A percentile compares a stretch with the other conserved stretches of the same genome.
Conservation (phyloP, 2,797 vertebrate genomes). For the Cichlasoma orientale region DNA sequence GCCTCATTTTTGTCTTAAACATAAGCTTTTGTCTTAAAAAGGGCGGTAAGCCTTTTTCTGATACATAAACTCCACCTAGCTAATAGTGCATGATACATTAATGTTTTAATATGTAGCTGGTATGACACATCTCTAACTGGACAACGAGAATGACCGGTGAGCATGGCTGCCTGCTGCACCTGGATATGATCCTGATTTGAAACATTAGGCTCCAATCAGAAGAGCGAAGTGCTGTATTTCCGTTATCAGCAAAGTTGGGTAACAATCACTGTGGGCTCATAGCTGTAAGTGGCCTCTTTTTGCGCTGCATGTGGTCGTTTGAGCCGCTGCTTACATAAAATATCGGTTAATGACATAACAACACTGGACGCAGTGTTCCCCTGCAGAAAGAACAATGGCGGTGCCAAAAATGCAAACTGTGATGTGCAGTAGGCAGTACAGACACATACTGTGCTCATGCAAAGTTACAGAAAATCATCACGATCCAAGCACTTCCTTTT, state of each 20-base stretch:
- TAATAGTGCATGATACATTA: no score
- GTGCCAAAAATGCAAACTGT: neutral
- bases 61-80: no score
- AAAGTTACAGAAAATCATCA: constrained; percentile 11
- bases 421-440: neutral
- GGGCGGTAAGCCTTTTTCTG: no score
- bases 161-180: neutral
- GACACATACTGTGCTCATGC: neutral
- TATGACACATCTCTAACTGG: no score
- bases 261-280: neutral
- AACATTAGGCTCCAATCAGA: neutral
- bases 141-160: no score
- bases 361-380: neutral
- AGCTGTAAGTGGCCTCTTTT: neutral
- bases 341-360: neutral
- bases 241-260: neutral
- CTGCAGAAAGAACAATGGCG: no score
- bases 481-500: neutral
- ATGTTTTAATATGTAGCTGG: no score
- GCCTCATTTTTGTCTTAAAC: no score
- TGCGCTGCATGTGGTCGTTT: neutral
- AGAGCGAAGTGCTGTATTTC: neutral
- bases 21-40: no score
- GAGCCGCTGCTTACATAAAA: neutral
- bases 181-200: fast-evolving